Base-by-base conservation (phyloP, 37 sponge, comb jelly and placozoan species). In the Amphimedon queenslandica region DNA sequence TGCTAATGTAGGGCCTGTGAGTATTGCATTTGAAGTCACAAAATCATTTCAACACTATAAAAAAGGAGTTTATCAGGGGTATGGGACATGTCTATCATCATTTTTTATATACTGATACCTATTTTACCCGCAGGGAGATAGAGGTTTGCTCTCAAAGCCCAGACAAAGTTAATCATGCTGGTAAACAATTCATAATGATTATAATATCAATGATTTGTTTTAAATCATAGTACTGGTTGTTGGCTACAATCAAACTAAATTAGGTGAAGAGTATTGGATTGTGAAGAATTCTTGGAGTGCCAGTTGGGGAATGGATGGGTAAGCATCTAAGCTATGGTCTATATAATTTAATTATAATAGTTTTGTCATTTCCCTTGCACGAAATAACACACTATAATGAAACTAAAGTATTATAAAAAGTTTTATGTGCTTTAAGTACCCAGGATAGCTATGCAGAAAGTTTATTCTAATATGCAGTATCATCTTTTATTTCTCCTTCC, bases 251-350 rank as follows among this genome's bases (percentile, higher is more conserved):
- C 63, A 37, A 21, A 79, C 84, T 47, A 63, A 68, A 5, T 32
- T 28, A 23, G 75, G 71, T 3, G 77, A 74, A 24, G 56, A 60
- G 21, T 88, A 88, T 68, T 88, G 89, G 89, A 88, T 88, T 65
- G 80, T 88, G 27, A 88, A 88, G 75, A 88, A 88, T 38, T 88
- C 89, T 30, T 88, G 89, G 89, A 84, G 89, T 28, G 16, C 70
- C 23, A 38, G 40, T 0, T 88, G 32, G 32, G 89, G 89, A 43
- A 40, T 83, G 8, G 37, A 88, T 1, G 89, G 89, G 89, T 88
- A 37, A 63, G 87, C 38, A 13, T 35, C 37, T 37, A 21, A 8
- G 11, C n/a, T 51, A 2, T 28, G 10, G 28, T 53, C 16, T 32
- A 18, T 8, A 47, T 47, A 47, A 60, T 11, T 60, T 18, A 47